A percentile compares a stretch with the other conserved stretches of the same genome.
phyloP scores from a whole-genome alignment of 2,797 vertebrate genomes.

The Spea hammondii region DNA sequence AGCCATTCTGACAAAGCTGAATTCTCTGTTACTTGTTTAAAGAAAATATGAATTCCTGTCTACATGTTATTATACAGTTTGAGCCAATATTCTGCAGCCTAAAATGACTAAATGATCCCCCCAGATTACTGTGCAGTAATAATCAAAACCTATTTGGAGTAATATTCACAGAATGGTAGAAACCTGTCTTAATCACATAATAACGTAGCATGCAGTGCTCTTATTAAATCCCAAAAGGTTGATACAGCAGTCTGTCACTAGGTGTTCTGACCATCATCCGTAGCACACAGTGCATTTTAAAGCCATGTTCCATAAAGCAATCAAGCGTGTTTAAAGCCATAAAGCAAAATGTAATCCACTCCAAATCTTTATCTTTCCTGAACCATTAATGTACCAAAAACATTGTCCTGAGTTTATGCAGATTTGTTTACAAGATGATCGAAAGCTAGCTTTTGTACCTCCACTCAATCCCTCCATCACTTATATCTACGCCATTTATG shows the following conservation, averaged over 20 bases:
- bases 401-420: too few relatives aligned
- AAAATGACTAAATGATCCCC: background rate
- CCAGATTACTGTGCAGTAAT: background rate
- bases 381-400: too few relatives aligned
- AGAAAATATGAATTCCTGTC: too few relatives aligned
- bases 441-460: too few relatives aligned
- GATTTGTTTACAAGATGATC: too few relatives aligned
- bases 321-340: background rate
- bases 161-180: background rate
- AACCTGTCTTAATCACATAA: constrained; percentile 12
- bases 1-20: too few relatives aligned
- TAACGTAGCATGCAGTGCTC: constrained; percentile 2
- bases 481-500: too few relatives aligned
- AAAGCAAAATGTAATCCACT: background rate
- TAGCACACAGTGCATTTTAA: constrained; percentile 16
- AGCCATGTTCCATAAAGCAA: background rate
- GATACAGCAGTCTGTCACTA: constrained; percentile 12
- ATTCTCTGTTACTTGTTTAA: too few relatives aligned
- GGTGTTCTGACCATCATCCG: constrained; percentile 14
- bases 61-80: too few relatives aligned
- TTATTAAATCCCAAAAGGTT: constrained; percentile 16
- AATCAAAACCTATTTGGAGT: background rate
- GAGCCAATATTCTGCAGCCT: too few relatives aligned
- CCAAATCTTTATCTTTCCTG: background rate
- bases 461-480: too few relatives aligned